Percentiles rank a stretch among this genome's conserved stretches.
These are phyloP conservation scores for Eilema caniola DNA, from an alignment of 2,888 invertebrate genomes.

Conservation along the genomic window DNA sequence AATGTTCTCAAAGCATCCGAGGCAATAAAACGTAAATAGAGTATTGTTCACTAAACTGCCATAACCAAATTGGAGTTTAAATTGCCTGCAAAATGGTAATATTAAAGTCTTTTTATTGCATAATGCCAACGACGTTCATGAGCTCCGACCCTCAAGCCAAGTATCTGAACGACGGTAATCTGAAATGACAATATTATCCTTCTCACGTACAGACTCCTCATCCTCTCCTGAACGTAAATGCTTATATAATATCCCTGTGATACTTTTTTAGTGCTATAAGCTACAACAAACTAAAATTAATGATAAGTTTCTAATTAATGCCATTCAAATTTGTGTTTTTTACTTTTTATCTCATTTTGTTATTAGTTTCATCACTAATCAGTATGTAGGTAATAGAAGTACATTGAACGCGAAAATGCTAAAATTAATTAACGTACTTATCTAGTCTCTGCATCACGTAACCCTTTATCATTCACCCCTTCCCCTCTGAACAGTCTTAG, in stretches of 20 bases:
- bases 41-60: slow-evolving; percentile 44
- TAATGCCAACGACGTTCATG: slow-evolving; percentile 41
- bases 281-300: slow-evolving; percentile 23
- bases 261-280: slow-evolving; percentile 25
- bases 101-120: slow-evolving; percentile 56
- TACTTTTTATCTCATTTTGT: neutral
- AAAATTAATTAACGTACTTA: too few species aligned
- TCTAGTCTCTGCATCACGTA: too few species aligned
- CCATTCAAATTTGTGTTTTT: neutral
- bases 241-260: slow-evolving; percentile 30
- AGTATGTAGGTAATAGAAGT: too few species aligned
- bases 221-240: slow-evolving; percentile 41
- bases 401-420: too few species aligned
- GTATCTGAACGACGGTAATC: slow-evolving; percentile 51
- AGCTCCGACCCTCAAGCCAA: slow-evolving; percentile 47
- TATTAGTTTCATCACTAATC: neutral
- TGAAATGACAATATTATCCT: slow-evolving; percentile 57
- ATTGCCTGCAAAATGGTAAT: slow-evolving; percentile 57
- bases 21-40: slow-evolving; percentile 41
- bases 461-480: too few species aligned
- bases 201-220: slow-evolving; percentile 48
- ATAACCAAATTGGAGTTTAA: slow-evolving; percentile 55
- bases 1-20: slow-evolving; percentile 28
- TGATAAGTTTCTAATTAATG: neutral
- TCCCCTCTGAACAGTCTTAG: too few species aligned